These are phyloP conservation scores for Notothenia rossii DNA, from an alignment of 2,113 vertebrate genomes.

Conservation along the genomic window DNA sequence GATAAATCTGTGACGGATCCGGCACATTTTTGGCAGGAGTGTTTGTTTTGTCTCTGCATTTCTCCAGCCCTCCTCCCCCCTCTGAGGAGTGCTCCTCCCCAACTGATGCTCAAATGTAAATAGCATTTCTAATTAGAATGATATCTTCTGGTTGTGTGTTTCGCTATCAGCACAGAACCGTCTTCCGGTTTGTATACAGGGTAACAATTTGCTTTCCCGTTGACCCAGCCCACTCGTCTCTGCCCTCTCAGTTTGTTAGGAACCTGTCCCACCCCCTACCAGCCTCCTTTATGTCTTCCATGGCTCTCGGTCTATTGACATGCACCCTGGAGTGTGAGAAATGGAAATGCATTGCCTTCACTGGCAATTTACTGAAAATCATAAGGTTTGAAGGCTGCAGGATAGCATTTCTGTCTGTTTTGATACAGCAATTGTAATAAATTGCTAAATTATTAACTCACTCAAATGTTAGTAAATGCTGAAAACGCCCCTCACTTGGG, in stretches of 20 bases:
- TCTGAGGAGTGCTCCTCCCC: slow-evolving; percentile 41
- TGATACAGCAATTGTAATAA: background rate
- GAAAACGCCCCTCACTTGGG: background rate
- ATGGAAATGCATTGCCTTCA: background rate
- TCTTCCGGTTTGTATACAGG: slow-evolving; percentile 35
- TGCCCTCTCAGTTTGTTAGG: slow-evolving; percentile 30
- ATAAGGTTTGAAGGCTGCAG: slow-evolving; percentile 9
- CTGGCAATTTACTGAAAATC: background rate
- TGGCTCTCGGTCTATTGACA: slow-evolving; percentile 3
- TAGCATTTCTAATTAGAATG: slow-evolving; percentile 70
- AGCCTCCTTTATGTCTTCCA: slow-evolving; percentile 15
- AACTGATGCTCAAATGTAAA: slow-evolving; percentile 44
- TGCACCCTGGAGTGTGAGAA: slow-evolving; percentile 21
- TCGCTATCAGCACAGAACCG: slow-evolving; percentile 34
- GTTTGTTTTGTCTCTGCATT: slow-evolving; percentile 67
- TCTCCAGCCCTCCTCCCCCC: slow-evolving; percentile 18
- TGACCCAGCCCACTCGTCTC: slow-evolving; percentile 45
- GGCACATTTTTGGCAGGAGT: slow-evolving; percentile 52
- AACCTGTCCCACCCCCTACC: slow-evolving; percentile 40
- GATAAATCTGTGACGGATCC: slow-evolving; percentile 53
- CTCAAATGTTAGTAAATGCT: slow-evolving; percentile 16
- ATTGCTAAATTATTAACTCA: background rate
- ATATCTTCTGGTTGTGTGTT: slow-evolving; percentile 43
- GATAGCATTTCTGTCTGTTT: background rate
- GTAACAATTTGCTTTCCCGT: slow-evolving; percentile 52